Evolutionary conservation across 2,888 invertebrate genomes (phyloP), one percentile per base, ranked within the genome.

Genomic region (Caenorhabditis sp.): DNA sequence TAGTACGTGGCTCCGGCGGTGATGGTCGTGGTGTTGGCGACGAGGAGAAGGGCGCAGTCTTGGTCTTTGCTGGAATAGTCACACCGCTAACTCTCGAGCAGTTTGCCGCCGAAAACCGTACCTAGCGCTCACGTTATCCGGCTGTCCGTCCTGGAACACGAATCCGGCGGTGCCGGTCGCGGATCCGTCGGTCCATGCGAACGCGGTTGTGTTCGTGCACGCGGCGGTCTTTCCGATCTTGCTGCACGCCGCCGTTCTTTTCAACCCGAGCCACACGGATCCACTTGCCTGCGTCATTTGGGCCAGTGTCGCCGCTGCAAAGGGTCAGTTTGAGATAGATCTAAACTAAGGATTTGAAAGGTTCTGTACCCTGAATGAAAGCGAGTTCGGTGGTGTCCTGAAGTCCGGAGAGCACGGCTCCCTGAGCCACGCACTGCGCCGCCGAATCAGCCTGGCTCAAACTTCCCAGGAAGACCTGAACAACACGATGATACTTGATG

Each of bases 121-220:
- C 35, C 35, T 35, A 3, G n/a, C n/a, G n/a, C n/a, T n/a, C n/a
- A 3, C 41, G 8, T 41, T 41, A 17, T 41, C 41, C 15, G 41
- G 41, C 8, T 41, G 41, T n/a, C 17, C 17, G 4, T 15, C 8
- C 17, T 41, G 17, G 17, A n/a, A 41, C 2, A 30, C 27, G 17
- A 48, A 48, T 27, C 48, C 48, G 6, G 11, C 48, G 17, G 48
- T 48, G 4, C 48, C 48, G 2, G 30, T 30, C 11, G 48, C 30
- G 6, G 48, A 48, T n/a, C 48, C 48, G 15, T 48, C 48, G 17
- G 48, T 48, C 48, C 48, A 48, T 15, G 15, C 30, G 17, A 48
- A 48, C 5, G 30, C 13, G 5, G 48, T 48, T n/a, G 8, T 3
- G 24, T 9, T 11, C 2, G n/a, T 17, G 30, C 48, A 48, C 1